Percentiles rank a stretch among this genome's conserved stretches.
phyloP scores from a whole-genome alignment of 2,888 invertebrate species.

The Drosophila borealis region DNA sequence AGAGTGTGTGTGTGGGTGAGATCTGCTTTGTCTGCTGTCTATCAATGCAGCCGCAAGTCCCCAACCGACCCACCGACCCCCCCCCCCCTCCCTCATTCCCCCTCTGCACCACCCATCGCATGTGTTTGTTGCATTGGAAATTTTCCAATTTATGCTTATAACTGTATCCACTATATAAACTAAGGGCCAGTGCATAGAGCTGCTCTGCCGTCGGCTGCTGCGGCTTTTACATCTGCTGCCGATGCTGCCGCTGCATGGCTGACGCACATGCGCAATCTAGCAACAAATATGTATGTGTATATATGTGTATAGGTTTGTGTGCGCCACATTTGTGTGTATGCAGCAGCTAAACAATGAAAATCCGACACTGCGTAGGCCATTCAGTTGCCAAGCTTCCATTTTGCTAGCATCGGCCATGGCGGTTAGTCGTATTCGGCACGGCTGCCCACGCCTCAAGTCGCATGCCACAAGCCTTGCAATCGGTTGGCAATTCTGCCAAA shows the following conservation, averaged over 20 bases:
- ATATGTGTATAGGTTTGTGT: conserved; percentile 34
- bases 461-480: conserved; percentile 31
- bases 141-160: conserved; percentile 74
- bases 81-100: no score
- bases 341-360: conserved; percentile 62
- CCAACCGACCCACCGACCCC: conserved; percentile 16
- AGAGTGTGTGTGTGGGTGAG: conserved; percentile 59
- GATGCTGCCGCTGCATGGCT: conserved; percentile 7
- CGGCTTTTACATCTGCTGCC: conserved; percentile 11
- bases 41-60: conserved; percentile 58
- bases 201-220: conserved; percentile 67
- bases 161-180: conserved; percentile 35
- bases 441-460: conserved; percentile 53
- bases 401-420: conserved; percentile 74
- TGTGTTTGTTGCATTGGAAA: conserved; percentile 53
- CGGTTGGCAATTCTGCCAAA: conserved; percentile 55
- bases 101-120: background rate
- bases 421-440: conserved; percentile 60
- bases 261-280: conserved; percentile 63
- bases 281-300: conserved; percentile 21
- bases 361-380: conserved; percentile 62
- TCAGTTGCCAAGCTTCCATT: conserved; percentile 68
- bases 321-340: conserved; percentile 15
- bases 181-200: conserved; percentile 25
- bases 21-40: conserved; percentile 65